A percentile compares a stretch with the other conserved stretches of the same genome.
phyloP scores from a whole-genome alignment of 2,888 invertebrate species.

The Drosophila heteroneura region DNA sequence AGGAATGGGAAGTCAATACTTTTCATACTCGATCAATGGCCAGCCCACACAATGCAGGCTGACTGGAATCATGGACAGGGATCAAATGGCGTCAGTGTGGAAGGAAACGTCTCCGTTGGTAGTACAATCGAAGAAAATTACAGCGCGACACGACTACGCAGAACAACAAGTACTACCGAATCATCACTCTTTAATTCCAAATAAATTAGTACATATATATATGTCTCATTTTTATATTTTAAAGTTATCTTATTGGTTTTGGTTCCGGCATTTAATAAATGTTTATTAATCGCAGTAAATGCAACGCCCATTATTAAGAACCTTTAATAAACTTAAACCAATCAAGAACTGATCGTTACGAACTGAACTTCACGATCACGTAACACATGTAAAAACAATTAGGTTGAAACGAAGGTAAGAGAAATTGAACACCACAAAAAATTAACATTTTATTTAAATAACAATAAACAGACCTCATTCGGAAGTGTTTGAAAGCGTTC shows the following conservation, averaged over 20 bases:
- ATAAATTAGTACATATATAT: not conserved
- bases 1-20: slow-evolving; percentile 15
- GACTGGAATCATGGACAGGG: slow-evolving; percentile 28
- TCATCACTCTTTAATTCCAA: slow-evolving; percentile 3
- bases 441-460: not conserved
- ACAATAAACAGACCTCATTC: slow-evolving; percentile 2
- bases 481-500: slow-evolving; percentile 1
- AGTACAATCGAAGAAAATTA: not conserved
- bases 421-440: not conserved
- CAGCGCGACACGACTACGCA: slow-evolving; percentile 4
- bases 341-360: no score
- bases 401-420: no score
- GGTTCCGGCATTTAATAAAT: no score
- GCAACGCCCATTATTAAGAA: no score
- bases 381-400: no score
- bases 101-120: slow-evolving; percentile 11
- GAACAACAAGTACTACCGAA: slow-evolving; percentile 10
- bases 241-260: no score
- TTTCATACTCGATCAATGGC: slow-evolving; percentile 34
- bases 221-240: no score
- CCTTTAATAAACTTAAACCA: no score
- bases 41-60: slow-evolving; percentile 23
- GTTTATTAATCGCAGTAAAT: no score
- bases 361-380: no score
- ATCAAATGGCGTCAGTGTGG: slow-evolving; percentile 1